Conservation (phyloP, 2,888 invertebrate species). For the Xestia xanthographa region DNA sequence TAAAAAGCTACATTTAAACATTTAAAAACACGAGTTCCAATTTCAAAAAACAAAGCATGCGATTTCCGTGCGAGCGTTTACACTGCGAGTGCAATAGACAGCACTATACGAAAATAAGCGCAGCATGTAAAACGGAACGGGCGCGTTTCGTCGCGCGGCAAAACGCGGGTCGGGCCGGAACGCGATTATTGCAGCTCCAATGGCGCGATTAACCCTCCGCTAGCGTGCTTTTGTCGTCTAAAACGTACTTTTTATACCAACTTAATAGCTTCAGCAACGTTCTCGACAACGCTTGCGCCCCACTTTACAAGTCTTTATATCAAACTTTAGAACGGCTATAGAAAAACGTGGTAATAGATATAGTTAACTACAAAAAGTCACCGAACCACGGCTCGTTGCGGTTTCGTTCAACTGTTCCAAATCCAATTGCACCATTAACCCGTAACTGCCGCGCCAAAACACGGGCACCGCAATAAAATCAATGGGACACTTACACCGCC, state of each 20-base stretch:
- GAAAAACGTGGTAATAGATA: conserved; percentile 54
- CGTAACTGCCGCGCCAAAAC: conserved; percentile 77
- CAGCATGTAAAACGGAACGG: conserved; percentile 76
- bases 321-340: conserved; percentile 37
- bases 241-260: conserved; percentile 70
- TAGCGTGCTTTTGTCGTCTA: conserved; percentile 73
- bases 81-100: conserved; percentile 78
- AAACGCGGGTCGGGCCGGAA: conserved; percentile 69
- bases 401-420: conserved; percentile 74
- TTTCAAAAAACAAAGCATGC: conserved; percentile 77
- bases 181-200: conserved; percentile 83
- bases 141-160: conserved; percentile 59
- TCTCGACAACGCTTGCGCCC: conserved; percentile 56
- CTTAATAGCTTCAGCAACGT: conserved; percentile 64
- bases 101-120: conserved; percentile 79
- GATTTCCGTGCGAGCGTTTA: conserved; percentile 69
- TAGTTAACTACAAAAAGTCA: conserved; percentile 54
- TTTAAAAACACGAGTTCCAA: conserved; percentile 73
- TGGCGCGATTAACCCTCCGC: conserved; percentile 80
- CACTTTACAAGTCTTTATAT: conserved; percentile 56
- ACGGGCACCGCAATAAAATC: conserved; percentile 80
- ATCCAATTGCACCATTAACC: conserved; percentile 82
- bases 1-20: conserved; percentile 58
- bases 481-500: conserved; percentile 80
- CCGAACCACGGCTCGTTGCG: conserved; percentile 72